These are phyloP conservation scores for Tyria jacobaeae DNA, from an alignment of 2,888 invertebrate genomes.

Conservation along the genomic window DNA sequence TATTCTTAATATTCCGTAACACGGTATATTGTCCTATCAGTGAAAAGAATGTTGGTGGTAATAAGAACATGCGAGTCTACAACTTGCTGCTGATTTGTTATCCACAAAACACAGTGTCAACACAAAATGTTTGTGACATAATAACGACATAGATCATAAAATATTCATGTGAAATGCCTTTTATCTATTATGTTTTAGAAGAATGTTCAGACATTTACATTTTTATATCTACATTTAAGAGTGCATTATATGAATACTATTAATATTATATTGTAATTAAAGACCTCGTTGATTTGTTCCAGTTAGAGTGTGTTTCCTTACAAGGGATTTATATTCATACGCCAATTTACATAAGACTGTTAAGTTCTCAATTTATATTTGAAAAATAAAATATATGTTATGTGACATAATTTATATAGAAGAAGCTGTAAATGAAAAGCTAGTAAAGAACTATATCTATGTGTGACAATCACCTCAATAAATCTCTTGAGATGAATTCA, in stretches of 20 bases:
- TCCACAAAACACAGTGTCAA: no score
- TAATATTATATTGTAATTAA: not conserved
- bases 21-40: no score
- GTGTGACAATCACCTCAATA: slow-evolving; percentile 1
- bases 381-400: no score
- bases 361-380: no score
- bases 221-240: not conserved
- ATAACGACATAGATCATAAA: not conserved
- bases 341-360: no score
- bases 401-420: no score
- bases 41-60: no score
- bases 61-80: no score
- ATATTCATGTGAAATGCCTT: not conserved
- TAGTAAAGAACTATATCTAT: not conserved
- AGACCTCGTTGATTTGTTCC: not conserved
- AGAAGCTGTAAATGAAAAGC: not conserved
- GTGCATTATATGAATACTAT: not conserved
- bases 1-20: no score
- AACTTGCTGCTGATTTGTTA: no score
- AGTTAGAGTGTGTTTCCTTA: not conserved
- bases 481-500: slow-evolving; percentile 3
- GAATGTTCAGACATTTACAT: not conserved
- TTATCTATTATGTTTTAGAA: not conserved
- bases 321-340: no score
- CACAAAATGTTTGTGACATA: no score